Conservation (phyloP, 2,113 vertebrate species). For the Apodemus sylvaticus region DNA sequence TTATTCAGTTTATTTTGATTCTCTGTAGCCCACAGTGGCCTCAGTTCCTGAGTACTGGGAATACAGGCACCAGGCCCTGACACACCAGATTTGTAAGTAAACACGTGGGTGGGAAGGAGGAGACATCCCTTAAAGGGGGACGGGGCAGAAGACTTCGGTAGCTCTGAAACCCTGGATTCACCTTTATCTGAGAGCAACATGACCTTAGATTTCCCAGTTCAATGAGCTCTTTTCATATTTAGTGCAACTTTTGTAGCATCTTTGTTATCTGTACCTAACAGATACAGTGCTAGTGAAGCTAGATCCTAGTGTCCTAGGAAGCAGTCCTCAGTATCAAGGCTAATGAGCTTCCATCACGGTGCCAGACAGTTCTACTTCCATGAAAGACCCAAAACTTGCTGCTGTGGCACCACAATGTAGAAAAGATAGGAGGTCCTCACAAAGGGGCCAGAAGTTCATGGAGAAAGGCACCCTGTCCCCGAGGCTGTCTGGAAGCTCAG, state of each 20-base stretch:
- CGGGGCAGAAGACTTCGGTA: background rate
- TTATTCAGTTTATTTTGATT: background rate
- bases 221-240: background rate
- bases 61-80: background rate
- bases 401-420: fast-evolving
- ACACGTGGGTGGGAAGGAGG: fast-evolving
- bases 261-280: background rate
- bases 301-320: background rate
- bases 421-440: background rate
- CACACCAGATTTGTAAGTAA: background rate
- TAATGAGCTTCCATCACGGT: fast-evolving
- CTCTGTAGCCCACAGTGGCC: background rate
- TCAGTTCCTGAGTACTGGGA: background rate
- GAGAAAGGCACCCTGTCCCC: background rate
- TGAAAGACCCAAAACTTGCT: background rate
- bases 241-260: background rate
- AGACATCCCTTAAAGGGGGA: background rate
- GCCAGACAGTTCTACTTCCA: background rate
- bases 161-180: background rate
- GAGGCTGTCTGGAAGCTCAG: background rate
- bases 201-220: background rate
- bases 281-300: too few relatives aligned
- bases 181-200: background rate
- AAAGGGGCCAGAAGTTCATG: background rate
- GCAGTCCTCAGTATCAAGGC: background rate